Conservation (phyloP, 2,113 vertebrate species). For the Mugil cephalus region DNA sequence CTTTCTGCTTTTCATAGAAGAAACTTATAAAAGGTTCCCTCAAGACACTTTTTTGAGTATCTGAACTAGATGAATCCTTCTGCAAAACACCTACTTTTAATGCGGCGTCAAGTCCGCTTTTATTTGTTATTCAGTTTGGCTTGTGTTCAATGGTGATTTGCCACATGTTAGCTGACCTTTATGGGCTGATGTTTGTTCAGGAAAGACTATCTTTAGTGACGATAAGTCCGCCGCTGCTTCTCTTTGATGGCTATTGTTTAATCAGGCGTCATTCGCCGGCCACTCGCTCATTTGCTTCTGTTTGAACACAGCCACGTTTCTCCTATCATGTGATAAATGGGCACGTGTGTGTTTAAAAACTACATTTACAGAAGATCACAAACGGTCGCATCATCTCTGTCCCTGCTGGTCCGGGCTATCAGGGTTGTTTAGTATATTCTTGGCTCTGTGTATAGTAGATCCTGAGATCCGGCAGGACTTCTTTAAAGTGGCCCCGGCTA, state of each 20-base stretch:
- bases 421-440: conserved; percentile 34
- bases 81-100: conserved; percentile 20
- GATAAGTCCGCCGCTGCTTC: conserved; percentile 33
- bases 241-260: conserved; percentile 59
- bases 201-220: conserved; percentile 41
- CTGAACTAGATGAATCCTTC: not conserved
- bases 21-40: conserved; percentile 11
- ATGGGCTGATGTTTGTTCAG: conserved; percentile 54
- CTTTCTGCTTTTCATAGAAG: not conserved
- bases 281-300: conserved; percentile 26
- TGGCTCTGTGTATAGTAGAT: conserved; percentile 20
- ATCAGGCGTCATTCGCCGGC: conserved; percentile 45
- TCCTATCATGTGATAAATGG: conserved; percentile 30
- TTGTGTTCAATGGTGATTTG: conserved; percentile 46
- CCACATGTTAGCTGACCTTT: conserved; percentile 55
- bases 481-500: conserved; percentile 73
- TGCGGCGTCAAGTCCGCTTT: conserved; percentile 23
- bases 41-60: not conserved
- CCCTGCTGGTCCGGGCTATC: conserved; percentile 33
- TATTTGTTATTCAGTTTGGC: conserved; percentile 25
- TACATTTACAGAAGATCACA: conserved; percentile 54
- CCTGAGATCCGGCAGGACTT: conserved; percentile 62
- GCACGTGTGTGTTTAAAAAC: conserved; percentile 27
- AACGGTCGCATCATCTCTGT: conserved; percentile 16
- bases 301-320: not conserved